Percentiles rank a stretch among this genome's conserved stretches.
These are phyloP conservation scores for Nothoprocta pentlandii DNA, from an alignment of 2,113 vertebrate species.

Conservation along the genomic window DNA sequence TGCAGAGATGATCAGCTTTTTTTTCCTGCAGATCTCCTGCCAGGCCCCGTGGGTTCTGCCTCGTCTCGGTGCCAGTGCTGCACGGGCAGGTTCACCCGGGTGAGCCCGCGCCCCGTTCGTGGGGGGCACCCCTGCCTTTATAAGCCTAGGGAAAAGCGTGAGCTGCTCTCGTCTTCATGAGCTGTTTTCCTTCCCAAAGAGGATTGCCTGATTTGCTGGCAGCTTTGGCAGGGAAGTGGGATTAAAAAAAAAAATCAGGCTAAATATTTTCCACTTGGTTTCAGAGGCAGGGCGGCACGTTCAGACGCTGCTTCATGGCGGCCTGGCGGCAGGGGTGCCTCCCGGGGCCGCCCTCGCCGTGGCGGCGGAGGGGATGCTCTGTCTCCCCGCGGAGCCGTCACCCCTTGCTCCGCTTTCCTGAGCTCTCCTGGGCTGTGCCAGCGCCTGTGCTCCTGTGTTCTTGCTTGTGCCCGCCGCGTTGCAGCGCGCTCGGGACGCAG, in stretches of 20 bases:
- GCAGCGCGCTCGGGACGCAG: neutral
- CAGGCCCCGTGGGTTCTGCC: neutral
- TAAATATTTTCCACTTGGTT: constrained; percentile 48
- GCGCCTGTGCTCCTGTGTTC: too few species aligned
- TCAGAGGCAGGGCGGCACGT: neutral
- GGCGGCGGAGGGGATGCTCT: neutral
- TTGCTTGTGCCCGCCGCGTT: too few species aligned
- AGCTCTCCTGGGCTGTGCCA: too few species aligned
- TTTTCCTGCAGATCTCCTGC: too few species aligned
- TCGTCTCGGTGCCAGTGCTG: neutral
- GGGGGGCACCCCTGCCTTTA: neutral
- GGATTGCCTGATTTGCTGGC: neutral
- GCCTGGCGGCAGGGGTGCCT: neutral
- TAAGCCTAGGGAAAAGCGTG: neutral
- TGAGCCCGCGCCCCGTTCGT: neutral
- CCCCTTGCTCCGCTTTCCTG: too few species aligned
- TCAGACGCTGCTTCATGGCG: constrained; percentile 22
- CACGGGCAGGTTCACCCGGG: fast-evolving
- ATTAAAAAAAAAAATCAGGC: neutral
- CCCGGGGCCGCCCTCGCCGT: neutral
- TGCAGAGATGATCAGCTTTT: neutral
- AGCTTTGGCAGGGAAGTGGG: neutral
- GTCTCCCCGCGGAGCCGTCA: neutral
- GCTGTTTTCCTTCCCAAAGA: neutral
- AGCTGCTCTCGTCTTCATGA: neutral